Evolutionary conservation across 2,797 vertebrate genomes (phyloP), one percentile per base, ranked within the genome.

Genomic region (Morus bassanus): DNA sequence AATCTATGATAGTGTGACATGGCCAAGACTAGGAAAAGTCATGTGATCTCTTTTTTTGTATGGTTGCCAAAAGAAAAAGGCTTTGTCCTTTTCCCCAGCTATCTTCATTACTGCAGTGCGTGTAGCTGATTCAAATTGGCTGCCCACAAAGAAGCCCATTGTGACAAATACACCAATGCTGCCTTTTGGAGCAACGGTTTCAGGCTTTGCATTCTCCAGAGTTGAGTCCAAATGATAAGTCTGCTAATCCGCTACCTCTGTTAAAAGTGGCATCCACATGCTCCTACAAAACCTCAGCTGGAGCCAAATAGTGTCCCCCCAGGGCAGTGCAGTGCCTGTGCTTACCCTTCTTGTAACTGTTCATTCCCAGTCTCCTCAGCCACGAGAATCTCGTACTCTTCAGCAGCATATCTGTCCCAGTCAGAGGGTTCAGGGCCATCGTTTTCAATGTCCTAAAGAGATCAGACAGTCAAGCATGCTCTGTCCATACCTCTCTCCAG

Each of bases 381-480:
- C 89, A 99, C 99, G 83, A 99, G 98, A 64, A 99, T 99, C 98
- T 99, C 99, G 8, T 99, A 99, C 93, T 99, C 99, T 88, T 99
- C 99, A 16, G 99, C 98, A 67, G 99, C 99, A 9, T 99, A 99
- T 96, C 99, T 98, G 98, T 99, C 99, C 99, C 99, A 99, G 95
- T 99, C 99, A 4, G 99, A 99, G 24, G 99, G 99, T 93, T 99
- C 99, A 7, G 99, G 99, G 97, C 98, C 98, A 27, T 99, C 99
- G 37, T 98, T 99, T 61, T 99, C 99, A 88, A 98, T 70, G 93
- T 99, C 99, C 99, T 99, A 93, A 64, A 85, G 69, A 95, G 96
- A 97, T 8, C 77, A 76, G 46, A 91, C 15, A 72, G 85, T 78
- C 61, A 96, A 65, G 69, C 28, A 64, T 16, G 11, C 41, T 7